Conservation (phyloP, 2,797 vertebrate genomes). For the Acipenser oxyrinchus region DNA sequence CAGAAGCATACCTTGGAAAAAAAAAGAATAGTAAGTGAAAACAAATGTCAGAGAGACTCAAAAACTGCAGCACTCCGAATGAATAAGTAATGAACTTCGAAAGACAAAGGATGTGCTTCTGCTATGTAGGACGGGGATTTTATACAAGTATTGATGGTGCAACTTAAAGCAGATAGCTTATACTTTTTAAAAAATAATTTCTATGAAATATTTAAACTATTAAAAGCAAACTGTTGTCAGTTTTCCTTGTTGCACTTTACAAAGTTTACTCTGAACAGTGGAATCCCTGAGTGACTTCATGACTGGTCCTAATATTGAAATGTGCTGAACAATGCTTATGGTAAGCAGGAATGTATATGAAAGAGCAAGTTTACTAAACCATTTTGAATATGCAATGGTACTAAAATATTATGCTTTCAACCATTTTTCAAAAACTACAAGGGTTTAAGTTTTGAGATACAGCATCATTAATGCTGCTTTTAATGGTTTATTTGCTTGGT, state of each 20-base stretch:
- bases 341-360: no score
- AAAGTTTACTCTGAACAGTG: slow-evolving; percentile 9
- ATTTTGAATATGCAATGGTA: no score
- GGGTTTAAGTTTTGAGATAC: no score
- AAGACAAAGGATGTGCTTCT: slow-evolving; percentile 4
- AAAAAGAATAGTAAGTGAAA: slow-evolving; percentile 9
- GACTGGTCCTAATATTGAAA: no score
- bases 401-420: no score
- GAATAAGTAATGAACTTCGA: slow-evolving; percentile 15
- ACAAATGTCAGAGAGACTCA: slow-evolving; percentile 5
- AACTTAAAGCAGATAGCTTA: slow-evolving; percentile 9
- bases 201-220: slow-evolving; percentile 10
- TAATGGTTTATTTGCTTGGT: no score
- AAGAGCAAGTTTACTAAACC: no score
- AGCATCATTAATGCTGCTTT: no score
- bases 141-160: neutral
- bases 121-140: neutral
- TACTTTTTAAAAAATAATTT: neutral
- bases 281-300: neutral
- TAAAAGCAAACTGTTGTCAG: neutral
- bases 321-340: no score
- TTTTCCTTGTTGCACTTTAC: neutral
- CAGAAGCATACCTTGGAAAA: neutral
- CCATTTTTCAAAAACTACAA: no score
- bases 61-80: neutral